These are phyloP conservation scores for Brenthis daphne DNA, from an alignment of 2,888 invertebrate genomes.

Conservation along the genomic window DNA sequence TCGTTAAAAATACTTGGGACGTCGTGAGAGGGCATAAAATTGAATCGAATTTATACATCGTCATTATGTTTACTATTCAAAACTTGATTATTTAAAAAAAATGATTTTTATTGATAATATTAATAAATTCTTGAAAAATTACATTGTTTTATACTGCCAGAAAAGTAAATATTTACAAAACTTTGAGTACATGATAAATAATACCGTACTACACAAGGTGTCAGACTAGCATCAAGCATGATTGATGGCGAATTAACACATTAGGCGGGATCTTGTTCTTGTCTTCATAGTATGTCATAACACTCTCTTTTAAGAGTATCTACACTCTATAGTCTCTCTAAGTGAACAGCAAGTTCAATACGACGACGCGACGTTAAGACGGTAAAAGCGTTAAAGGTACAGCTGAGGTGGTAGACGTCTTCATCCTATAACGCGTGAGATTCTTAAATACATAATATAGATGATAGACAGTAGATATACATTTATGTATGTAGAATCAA, in stretches of 20 bases:
- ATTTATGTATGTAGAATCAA: neutral
- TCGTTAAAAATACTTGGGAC: neutral
- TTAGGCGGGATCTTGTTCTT: neutral
- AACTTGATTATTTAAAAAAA: no score
- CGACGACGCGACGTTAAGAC: slow-evolving; percentile 1
- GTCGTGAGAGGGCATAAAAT: neutral
- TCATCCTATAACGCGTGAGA: slow-evolving; percentile 1
- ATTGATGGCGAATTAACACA: slow-evolving; percentile 18
- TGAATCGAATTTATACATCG: no score
- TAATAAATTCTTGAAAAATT: no score
- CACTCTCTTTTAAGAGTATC: no score
- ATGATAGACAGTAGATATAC: neutral
- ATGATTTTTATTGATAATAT: no score
- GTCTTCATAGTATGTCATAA: no score
- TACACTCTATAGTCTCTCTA: neutral
- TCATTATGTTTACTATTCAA: no score
- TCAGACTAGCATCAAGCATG: slow-evolving; percentile 18
- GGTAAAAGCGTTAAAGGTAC: slow-evolving; percentile 4
- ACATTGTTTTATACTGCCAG: neutral
- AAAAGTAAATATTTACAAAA: neutral
- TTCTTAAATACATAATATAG: slow-evolving; percentile 1
- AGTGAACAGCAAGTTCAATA: neutral
- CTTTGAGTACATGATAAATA: slow-evolving; percentile 6
- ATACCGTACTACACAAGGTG: slow-evolving; percentile 14
- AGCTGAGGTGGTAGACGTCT: slow-evolving; percentile 1